phyloP scores from a whole-genome alignment of 2,797 vertebrate genomes.

The Cynopterus sphinx region DNA sequence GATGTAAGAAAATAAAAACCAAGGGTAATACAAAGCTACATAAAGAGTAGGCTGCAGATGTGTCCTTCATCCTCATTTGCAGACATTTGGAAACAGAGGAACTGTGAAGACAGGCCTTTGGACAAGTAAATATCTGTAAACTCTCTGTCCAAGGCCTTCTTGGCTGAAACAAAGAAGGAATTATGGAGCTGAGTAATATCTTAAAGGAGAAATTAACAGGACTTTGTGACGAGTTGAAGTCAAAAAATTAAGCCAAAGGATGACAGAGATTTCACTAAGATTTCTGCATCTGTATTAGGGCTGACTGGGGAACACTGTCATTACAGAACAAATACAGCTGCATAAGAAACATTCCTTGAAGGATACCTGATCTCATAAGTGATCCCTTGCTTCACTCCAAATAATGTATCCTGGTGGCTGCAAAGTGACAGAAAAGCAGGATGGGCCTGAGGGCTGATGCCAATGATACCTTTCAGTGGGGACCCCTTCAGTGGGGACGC shows the following conservation, averaged over 20 bases:
- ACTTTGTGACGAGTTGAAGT: not conserved
- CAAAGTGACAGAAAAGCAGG: not conserved
- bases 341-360: not conserved
- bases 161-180: not conserved
- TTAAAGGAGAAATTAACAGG: not conserved
- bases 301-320: not conserved
- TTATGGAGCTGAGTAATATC: not conserved
- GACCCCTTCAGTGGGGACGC: not conserved
- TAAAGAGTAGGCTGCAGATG: not conserved
- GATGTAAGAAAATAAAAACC: slow-evolving; percentile 49
- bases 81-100: slow-evolving; percentile 3
- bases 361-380: not conserved
- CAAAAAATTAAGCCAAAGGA: not conserved
- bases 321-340: not conserved
- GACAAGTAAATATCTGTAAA: not conserved
- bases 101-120: not conserved
- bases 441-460: not conserved
- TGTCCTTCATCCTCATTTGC: not conserved
- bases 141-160: not conserved
- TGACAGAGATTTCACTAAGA: not conserved
- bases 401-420: not conserved
- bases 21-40: slow-evolving; percentile 5
- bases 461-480: not conserved
- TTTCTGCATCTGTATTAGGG: not conserved
- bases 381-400: not conserved